phyloP scores from a whole-genome alignment of 1,140 invertebrate species.

The Aphelenchoides fujianensis region DNA sequence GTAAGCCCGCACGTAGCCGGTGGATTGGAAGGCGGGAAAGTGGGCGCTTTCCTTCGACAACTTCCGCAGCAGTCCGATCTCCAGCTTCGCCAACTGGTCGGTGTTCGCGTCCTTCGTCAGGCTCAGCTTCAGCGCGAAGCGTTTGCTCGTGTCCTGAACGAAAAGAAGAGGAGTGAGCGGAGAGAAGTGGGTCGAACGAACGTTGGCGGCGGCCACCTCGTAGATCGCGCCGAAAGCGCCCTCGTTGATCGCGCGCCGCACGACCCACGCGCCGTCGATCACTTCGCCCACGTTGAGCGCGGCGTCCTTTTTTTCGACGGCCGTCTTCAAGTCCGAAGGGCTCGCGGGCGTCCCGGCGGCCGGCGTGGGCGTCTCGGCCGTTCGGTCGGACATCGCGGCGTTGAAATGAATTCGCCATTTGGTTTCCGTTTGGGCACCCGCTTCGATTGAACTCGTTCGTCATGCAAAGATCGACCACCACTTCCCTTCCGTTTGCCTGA shows the following conservation, averaged over 20 bases:
- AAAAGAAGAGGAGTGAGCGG: too few relatives aligned
- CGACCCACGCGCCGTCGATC: not conserved
- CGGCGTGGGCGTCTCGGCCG: too few relatives aligned
- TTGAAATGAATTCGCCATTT: too few relatives aligned
- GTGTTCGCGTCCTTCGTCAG: constrained; percentile 7
- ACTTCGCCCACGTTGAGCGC: not conserved
- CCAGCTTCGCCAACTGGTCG: constrained; percentile 7
- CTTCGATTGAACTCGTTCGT: too few relatives aligned
- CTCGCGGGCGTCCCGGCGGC: too few relatives aligned
- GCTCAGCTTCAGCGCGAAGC: constrained; percentile 15
- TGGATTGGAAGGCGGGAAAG: not conserved
- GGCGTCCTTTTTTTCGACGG: too few relatives aligned
- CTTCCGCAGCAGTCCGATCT: constrained; percentile 6
- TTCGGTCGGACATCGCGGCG: too few relatives aligned
- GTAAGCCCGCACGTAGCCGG: not conserved
- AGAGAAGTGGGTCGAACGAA: too few relatives aligned
- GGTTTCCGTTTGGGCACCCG: too few relatives aligned
- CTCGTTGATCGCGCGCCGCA: not conserved
- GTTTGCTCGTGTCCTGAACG: not conserved
- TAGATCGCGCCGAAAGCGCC: constrained; percentile 17
- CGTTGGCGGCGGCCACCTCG: not conserved
- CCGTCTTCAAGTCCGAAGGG: too few relatives aligned
- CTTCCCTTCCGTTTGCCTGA: too few relatives aligned
- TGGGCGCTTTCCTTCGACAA: not conserved
- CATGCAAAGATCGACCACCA: too few relatives aligned